These are phyloP conservation scores for Zonitis immaculata DNA, from an alignment of 2,888 invertebrate species.

Conservation along the genomic window DNA sequence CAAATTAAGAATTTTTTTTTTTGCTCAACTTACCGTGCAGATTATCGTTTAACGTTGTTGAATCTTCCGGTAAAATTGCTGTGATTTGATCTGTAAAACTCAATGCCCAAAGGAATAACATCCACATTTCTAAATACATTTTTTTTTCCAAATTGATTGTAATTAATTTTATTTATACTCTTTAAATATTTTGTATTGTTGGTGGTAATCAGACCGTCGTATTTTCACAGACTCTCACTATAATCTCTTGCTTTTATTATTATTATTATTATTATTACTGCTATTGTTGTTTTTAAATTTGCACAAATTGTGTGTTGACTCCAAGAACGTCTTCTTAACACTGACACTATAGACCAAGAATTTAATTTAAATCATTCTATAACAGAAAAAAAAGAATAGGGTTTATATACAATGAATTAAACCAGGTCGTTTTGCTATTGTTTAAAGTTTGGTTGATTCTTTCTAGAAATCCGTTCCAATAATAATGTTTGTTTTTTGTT, in stretches of 20 bases:
- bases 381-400: constrained; percentile 24
- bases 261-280: too few species aligned
- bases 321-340: constrained; percentile 24
- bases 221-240: constrained; percentile 29
- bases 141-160: too few species aligned
- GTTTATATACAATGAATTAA: constrained; percentile 31
- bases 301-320: constrained; percentile 16
- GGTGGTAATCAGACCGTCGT: constrained; percentile 38
- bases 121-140: constrained; percentile 43
- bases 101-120: constrained; percentile 43
- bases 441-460: constrained; percentile 11
- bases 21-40: constrained; percentile 27
- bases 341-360: constrained; percentile 9
- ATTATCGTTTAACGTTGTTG: constrained; percentile 27
- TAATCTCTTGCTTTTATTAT: background rate
- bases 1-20: background rate
- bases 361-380: constrained; percentile 7
- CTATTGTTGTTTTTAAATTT: background rate
- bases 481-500: too few species aligned
- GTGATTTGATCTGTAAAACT: constrained; percentile 36
- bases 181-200: too few species aligned
- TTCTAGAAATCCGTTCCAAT: constrained; percentile 28
- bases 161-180: constrained; percentile 15
- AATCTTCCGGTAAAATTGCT: constrained; percentile 42
- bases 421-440: constrained; percentile 38